Conservation (phyloP, 2,888 invertebrate genomes). For the Orchestes rusci region DNA sequence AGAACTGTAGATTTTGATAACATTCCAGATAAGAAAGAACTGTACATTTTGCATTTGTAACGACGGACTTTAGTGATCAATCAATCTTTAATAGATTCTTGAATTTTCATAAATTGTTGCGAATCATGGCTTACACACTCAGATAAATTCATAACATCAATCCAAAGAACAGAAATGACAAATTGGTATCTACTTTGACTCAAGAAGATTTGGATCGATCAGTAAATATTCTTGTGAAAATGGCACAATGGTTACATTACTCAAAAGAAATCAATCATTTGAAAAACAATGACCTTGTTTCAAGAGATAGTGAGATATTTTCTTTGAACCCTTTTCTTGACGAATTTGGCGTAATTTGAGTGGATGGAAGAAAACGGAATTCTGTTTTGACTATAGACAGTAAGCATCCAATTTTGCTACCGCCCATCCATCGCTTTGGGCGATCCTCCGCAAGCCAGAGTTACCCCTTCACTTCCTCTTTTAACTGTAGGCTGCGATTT, state of each 20-base stretch:
- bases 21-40: background rate
- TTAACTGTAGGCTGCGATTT: background rate
- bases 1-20: background rate
- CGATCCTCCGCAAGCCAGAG: constrained; percentile 14
- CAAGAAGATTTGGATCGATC: background rate
- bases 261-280: background rate
- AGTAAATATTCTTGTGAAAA: background rate
- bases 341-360: background rate
- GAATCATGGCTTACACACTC: background rate
- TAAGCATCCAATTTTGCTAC: background rate
- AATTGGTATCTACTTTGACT: background rate
- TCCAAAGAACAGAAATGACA: background rate
- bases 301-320: background rate
- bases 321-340: background rate
- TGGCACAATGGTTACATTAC: background rate
- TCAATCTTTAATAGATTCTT: background rate
- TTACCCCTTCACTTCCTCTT: constrained; percentile 3
- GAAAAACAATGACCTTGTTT: background rate
- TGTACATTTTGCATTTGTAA: background rate
- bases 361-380: background rate
- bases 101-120: background rate
- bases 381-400: background rate
- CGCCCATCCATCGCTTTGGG: constrained; percentile 12
- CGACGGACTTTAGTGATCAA: background rate
- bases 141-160: background rate